These are phyloP conservation scores for Engystomops pustulosus DNA, from an alignment of 2,113 vertebrate genomes.

Conservation along the genomic window DNA sequence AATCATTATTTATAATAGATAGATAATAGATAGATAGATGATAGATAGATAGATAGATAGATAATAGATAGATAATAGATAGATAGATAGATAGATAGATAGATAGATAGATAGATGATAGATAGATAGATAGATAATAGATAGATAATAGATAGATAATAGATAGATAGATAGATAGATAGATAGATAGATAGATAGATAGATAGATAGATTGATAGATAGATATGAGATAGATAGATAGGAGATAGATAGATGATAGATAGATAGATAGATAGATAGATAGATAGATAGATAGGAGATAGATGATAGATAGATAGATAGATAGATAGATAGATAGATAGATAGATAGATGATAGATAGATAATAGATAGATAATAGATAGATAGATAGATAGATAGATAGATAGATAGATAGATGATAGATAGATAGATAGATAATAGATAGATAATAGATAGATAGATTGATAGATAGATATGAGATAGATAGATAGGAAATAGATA, in stretches of 20 bases:
- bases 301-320: slow-evolving; percentile 6
- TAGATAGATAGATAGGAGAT: background rate
- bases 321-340: slow-evolving; percentile 17
- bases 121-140: background rate
- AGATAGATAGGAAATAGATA: background rate
- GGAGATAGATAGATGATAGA: too few species aligned
- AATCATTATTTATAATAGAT: too few species aligned
- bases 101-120: background rate
- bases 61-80: background rate
- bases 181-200: background rate
- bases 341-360: slow-evolving; percentile 2
- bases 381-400: background rate
- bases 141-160: background rate
- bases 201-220: background rate
- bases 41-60: background rate
- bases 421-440: background rate
- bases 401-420: slow-evolving; percentile 7
- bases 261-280: too few species aligned
- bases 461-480: slow-evolving; percentile 1
- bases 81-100: background rate
- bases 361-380: too few species aligned
- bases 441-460: slow-evolving; percentile 5
- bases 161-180: background rate
- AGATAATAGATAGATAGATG: background rate
- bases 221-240: too few species aligned